Conservation (phyloP, 2,797 vertebrate species). For the Gephyroberyx darwinii region DNA sequence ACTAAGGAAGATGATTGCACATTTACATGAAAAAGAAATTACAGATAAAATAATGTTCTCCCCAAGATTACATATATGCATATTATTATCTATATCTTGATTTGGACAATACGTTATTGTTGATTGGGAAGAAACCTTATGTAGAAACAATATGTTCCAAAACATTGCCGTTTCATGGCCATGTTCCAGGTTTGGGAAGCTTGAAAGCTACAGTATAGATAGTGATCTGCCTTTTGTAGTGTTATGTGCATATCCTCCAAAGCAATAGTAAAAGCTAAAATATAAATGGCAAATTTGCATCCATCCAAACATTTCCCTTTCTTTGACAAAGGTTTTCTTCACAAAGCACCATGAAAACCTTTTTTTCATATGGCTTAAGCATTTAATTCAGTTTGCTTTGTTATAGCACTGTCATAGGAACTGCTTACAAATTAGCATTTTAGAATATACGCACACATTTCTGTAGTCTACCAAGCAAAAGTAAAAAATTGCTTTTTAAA, state of each 20-base stretch:
- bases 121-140: no score
- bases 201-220: slow-evolving; percentile 22
- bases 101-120: slow-evolving; percentile 46
- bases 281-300: slow-evolving; percentile 11
- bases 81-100: slow-evolving; percentile 26
- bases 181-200: slow-evolving; percentile 50
- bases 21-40: slow-evolving; percentile 20
- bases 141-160: no score
- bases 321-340: slow-evolving; percentile 1
- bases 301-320: neutral
- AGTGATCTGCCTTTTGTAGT: slow-evolving; percentile 34
- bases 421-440: slow-evolving; percentile 26
- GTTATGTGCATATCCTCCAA: slow-evolving; percentile 43
- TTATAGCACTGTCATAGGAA: slow-evolving; percentile 9
- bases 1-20: neutral
- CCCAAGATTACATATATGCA: neutral
- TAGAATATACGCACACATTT: slow-evolving; percentile 25
- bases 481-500: neutral
- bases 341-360: slow-evolving; percentile 11
- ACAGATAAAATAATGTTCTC: slow-evolving; percentile 13
- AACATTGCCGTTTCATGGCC: slow-evolving; percentile 5
- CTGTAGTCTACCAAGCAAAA: slow-evolving; percentile 2
- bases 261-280: slow-evolving; percentile 12
- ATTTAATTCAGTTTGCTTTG: slow-evolving; percentile 27
- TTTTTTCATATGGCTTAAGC: slow-evolving; percentile 18